These are phyloP conservation scores for Zaprionus bogoriensis DNA, from an alignment of 2,888 invertebrate species.

Conservation along the genomic window DNA sequence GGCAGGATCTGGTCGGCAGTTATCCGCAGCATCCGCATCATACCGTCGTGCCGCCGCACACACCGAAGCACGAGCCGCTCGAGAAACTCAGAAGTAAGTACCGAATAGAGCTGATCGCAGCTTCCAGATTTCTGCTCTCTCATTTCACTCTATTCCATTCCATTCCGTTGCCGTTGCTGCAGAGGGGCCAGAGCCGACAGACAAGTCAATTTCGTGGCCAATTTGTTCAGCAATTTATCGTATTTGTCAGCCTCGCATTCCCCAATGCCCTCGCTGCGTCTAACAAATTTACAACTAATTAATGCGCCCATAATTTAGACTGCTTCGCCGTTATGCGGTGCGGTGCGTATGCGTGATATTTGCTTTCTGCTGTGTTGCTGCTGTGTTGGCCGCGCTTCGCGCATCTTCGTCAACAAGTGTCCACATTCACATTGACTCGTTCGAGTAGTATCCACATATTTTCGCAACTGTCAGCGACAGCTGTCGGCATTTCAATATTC, in stretches of 20 bases:
- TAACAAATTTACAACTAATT: constrained; percentile 80
- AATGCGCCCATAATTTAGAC: constrained; percentile 78
- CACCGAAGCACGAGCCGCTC: constrained; percentile 86
- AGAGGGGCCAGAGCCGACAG: neutral
- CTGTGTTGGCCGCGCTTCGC: neutral
- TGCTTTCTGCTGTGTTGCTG: neutral
- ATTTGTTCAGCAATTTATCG: constrained; percentile 72
- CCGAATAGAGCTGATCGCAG: constrained; percentile 55
- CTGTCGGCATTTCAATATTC: constrained; percentile 79
- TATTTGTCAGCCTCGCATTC: constrained; percentile 3
- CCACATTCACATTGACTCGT: constrained; percentile 56
- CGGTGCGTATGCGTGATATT: constrained; percentile 55
- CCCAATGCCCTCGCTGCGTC: constrained; percentile 36
- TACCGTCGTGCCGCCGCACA: constrained; percentile 85
- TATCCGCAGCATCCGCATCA: constrained; percentile 85
- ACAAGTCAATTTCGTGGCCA: constrained; percentile 66
- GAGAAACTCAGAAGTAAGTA: constrained; percentile 89
- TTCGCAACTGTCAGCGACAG: constrained; percentile 76
- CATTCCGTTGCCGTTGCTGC: neutral
- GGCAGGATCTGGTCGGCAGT: constrained; percentile 83
- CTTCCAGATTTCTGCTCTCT: too few species aligned
- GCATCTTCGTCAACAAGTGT: constrained; percentile 68
- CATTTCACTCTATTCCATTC: too few species aligned
- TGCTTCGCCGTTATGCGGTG: constrained; percentile 34
- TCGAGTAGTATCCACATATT: constrained; percentile 25